Conservation (phyloP, 1,140 invertebrate genomes). For the Scaptomyza montana region DNA sequence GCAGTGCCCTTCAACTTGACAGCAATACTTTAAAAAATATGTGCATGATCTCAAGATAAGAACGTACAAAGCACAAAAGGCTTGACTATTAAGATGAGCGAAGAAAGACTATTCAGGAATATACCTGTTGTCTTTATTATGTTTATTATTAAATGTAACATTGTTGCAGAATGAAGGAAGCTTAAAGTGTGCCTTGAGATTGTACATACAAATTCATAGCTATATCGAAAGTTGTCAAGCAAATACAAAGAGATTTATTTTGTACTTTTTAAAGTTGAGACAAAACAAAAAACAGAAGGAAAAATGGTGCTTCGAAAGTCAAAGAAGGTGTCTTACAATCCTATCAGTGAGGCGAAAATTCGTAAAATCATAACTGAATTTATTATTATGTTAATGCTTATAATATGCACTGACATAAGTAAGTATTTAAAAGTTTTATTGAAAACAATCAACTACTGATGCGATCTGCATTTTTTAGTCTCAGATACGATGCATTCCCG, state of each 20-base stretch:
- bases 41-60: background rate
- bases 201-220: background rate
- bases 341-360: background rate
- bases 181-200: constrained; percentile 2
- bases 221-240: no score
- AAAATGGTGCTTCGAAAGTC: background rate
- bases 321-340: background rate
- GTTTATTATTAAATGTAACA: background rate
- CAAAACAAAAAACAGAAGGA: background rate
- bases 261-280: no score
- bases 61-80: background rate
- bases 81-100: no score
- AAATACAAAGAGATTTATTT: no score
- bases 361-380: background rate
- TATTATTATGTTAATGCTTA: background rate
- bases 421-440: background rate
- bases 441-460: background rate
- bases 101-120: no score
- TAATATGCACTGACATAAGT: background rate
- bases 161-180: background rate
- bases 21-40: constrained; percentile 42
- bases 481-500: background rate
- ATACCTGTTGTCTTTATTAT: no score
- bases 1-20: constrained; percentile 63
- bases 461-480: background rate